These are phyloP conservation scores for Pantherophis vulpinus DNA, from an alignment of 2,797 vertebrate species.

Conservation along the genomic window DNA sequence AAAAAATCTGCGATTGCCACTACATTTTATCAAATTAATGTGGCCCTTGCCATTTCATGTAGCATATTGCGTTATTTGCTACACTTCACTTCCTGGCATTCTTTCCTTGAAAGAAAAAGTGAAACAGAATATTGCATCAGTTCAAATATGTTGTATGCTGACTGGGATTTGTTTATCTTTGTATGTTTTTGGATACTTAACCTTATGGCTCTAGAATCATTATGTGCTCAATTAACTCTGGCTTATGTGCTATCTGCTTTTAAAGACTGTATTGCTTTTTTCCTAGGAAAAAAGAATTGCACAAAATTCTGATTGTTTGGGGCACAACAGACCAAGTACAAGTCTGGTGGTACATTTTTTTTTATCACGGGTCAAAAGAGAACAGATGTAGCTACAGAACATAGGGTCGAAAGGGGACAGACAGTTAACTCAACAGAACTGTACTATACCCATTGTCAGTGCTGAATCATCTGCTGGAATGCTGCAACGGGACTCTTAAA, in stretches of 20 bases:
- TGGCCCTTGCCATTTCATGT: constrained; percentile 19
- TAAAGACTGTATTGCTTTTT: not conserved
- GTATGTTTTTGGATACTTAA: constrained; percentile 52
- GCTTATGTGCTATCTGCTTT: constrained; percentile 49
- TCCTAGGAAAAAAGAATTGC: constrained; percentile 40
- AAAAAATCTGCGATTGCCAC: not conserved
- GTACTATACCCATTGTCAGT: constrained; percentile 11
- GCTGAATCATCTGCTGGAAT: not conserved
- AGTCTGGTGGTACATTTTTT: constrained; percentile 38
- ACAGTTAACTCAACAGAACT: not conserved
- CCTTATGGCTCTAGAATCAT: constrained; percentile 51
- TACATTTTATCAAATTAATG: constrained; percentile 38
- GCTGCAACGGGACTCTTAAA: constrained; percentile 44
- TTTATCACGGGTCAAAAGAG: constrained; percentile 35
- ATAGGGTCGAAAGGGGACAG: constrained; percentile 12
- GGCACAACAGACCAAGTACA: constrained; percentile 8
- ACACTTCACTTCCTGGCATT: constrained; percentile 34
- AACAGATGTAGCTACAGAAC: constrained; percentile 47
- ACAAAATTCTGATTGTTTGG: constrained; percentile 19
- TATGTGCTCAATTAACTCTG: constrained; percentile 55
- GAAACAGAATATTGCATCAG: constrained; percentile 31
- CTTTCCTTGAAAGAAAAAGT: constrained; percentile 38
- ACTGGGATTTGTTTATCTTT: constrained; percentile 55
- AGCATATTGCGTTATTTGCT: constrained; percentile 35
- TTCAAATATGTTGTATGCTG: not conserved